Conservation (phyloP, 2,113 vertebrate species). For the Chionodraco myersi region DNA sequence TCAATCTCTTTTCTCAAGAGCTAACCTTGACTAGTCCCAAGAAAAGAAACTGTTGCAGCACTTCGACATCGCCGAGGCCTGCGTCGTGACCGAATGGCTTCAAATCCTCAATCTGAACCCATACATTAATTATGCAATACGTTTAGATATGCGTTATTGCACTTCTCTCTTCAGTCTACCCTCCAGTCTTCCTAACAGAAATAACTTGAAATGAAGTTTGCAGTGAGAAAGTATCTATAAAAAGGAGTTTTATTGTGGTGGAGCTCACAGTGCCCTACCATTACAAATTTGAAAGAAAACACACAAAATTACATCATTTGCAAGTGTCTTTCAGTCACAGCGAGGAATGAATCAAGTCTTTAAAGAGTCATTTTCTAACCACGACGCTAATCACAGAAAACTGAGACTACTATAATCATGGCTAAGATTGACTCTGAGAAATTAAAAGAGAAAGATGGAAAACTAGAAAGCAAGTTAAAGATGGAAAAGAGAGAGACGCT, state of each 20-base stretch:
- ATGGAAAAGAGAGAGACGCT: not conserved
- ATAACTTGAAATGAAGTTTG: constrained; percentile 24
- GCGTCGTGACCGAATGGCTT: constrained; percentile 56
- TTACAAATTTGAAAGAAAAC: constrained; percentile 13
- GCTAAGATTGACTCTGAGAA: constrained; percentile 4
- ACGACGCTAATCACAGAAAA: constrained; percentile 24
- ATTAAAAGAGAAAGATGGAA: not conserved
- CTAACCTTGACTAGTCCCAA: constrained; percentile 36
- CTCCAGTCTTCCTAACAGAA: not conserved
- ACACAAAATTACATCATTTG: not conserved
- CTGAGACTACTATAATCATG: not conserved
- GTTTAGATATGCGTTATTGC: constrained; percentile 1
- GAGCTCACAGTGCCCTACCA: not conserved
- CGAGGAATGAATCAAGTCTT: constrained; percentile 1
- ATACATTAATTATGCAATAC: constrained; percentile 36
- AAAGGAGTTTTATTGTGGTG: not conserved
- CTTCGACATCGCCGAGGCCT: not conserved
- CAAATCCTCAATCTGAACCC: constrained; percentile 38
- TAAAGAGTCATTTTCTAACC: constrained; percentile 6
- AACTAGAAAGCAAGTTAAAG: too few relatives aligned
- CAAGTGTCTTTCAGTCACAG: not conserved
- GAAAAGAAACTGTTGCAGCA: constrained; percentile 27
- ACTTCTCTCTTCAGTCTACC: not conserved
- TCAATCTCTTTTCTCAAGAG: constrained; percentile 43
- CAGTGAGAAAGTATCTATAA: not conserved